These are phyloP conservation scores for Zaprionus lachaisei DNA, from an alignment of 1,140 invertebrate species.

Conservation along the genomic window DNA sequence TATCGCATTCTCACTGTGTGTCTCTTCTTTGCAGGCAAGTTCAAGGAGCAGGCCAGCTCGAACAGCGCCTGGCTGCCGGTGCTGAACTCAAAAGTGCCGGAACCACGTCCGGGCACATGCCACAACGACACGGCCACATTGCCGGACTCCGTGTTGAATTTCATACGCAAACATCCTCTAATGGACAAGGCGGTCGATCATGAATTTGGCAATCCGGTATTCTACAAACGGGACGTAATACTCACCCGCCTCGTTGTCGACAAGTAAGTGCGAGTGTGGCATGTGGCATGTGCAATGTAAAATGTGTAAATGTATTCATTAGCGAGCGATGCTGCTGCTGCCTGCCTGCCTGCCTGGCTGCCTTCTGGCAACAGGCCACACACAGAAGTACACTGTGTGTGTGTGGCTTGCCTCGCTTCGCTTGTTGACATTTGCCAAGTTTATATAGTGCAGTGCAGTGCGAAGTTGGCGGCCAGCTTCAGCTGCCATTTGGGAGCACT, in stretches of 20 bases:
- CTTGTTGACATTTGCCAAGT: conserved; percentile 61
- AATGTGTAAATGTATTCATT: conserved; percentile 76
- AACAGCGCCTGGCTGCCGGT: conserved; percentile 91
- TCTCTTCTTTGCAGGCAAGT: conserved; percentile 84
- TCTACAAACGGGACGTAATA: conserved; percentile 91
- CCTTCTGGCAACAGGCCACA: conserved; percentile 44
- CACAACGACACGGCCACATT: conserved; percentile 92
- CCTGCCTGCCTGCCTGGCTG: background rate
- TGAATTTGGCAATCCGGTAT: conserved; percentile 91
- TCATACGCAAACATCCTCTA: conserved; percentile 94
- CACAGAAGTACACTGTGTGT: conserved; percentile 9
- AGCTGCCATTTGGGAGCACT: conserved; percentile 47
- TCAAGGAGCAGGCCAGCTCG: conserved; percentile 90
- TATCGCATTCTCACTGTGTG: background rate
- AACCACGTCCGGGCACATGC: conserved; percentile 93
- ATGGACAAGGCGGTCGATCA: conserved; percentile 95
- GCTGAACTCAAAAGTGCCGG: conserved; percentile 89
- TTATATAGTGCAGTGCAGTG: conserved; percentile 40
- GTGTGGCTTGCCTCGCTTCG: background rate
- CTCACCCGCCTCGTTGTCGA: conserved; percentile 93
- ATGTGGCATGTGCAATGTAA: conserved; percentile 8
- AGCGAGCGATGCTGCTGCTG: conserved; percentile 43
- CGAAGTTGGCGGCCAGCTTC: conserved; percentile 17
- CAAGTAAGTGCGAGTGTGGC: conserved; percentile 80
- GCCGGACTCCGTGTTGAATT: conserved; percentile 93